Evolutionary conservation across 2,888 invertebrate species (phyloP).

Genomic region (Apotomis betuletana): DNA sequence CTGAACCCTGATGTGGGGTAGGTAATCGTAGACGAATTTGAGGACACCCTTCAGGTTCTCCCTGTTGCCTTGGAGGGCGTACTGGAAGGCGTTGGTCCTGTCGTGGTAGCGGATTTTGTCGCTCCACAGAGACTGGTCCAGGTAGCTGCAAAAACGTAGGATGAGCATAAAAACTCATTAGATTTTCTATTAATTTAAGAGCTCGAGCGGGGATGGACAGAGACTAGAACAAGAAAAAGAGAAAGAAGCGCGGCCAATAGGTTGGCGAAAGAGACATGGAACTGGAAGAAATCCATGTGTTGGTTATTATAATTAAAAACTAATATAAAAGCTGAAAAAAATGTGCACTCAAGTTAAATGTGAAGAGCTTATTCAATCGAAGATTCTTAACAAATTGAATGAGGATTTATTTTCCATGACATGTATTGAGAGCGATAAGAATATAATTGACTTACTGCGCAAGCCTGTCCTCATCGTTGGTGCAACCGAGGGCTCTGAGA

Average conservation of each 20-base stretch:
- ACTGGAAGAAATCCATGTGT: too few relatives aligned
- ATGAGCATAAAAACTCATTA: neutral
- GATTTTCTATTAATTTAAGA: too few relatives aligned
- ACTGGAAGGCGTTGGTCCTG: conserved; percentile 72
- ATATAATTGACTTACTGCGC: conserved; percentile 55
- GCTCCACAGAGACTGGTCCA: conserved; percentile 71
- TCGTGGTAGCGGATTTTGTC: conserved; percentile 78
- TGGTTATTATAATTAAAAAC: too few relatives aligned
- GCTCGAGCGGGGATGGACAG: too few relatives aligned
- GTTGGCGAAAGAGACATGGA: too few relatives aligned
- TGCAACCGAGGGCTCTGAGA: conserved; percentile 78
- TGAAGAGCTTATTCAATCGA: too few relatives aligned
- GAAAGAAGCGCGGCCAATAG: too few relatives aligned
- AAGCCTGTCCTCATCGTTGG: conserved; percentile 57
- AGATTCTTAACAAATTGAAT: too few relatives aligned
- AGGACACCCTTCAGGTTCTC: conserved; percentile 82
- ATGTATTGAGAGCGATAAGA: neutral
- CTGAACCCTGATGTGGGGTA: conserved; percentile 56
- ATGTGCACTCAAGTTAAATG: too few relatives aligned
- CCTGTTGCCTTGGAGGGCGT: conserved; percentile 80
- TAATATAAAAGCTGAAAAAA: too few relatives aligned
- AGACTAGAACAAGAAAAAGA: too few relatives aligned
- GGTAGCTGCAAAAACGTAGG: conserved; percentile 69
- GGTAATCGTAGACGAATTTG: conserved; percentile 73
- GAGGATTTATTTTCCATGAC: too few relatives aligned